Evolutionary conservation across 1,140 invertebrate species (phyloP).

Genomic region (Magallana ariakensis): DNA sequence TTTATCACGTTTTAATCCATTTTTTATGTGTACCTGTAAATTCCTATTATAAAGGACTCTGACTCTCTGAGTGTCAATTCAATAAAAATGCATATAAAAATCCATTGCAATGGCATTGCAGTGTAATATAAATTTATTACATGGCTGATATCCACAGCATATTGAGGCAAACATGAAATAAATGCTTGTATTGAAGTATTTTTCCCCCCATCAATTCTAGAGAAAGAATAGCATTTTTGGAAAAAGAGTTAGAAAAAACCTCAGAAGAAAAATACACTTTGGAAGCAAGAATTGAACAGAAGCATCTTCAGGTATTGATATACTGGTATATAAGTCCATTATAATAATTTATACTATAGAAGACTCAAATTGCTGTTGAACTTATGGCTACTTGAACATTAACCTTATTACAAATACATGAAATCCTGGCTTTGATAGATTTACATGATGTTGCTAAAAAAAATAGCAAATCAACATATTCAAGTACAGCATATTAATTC

Average conservation of each 20-base stretch:
- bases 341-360: background rate
- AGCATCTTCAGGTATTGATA: conserved; percentile 73
- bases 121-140: no score
- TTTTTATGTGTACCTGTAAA: no score
- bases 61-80: no score
- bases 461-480: no score
- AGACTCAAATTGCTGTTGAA: background rate
- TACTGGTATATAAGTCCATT: background rate
- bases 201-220: conserved; percentile 56
- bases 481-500: no score
- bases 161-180: no score
- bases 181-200: no score
- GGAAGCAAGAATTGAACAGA: conserved; percentile 82
- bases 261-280: conserved; percentile 83
- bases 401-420: background rate
- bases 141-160: no score
- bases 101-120: no score
- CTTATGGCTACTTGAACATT: background rate
- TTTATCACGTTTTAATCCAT: no score
- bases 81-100: no score
- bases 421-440: background rate
- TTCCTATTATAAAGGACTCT: no score
- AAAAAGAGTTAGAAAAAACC: conserved; percentile 81
- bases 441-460: background rate
- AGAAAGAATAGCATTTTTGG: conserved; percentile 75